phyloP scores from a whole-genome alignment of 2,113 vertebrate genomes.

The Cynopterus brachyotis region DNA sequence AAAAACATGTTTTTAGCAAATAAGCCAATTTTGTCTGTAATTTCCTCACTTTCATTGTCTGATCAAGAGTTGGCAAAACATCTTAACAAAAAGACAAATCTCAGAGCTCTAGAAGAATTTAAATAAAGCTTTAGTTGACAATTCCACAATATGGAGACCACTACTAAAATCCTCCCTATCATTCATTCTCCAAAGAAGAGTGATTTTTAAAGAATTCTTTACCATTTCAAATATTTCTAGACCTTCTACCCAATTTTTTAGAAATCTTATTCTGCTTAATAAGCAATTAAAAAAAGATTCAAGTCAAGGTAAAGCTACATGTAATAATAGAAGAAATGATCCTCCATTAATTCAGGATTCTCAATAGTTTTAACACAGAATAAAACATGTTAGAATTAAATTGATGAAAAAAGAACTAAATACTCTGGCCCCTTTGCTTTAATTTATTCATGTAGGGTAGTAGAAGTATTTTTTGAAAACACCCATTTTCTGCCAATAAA shows the following conservation, averaged over 20 bases:
- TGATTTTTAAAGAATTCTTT: not conserved
- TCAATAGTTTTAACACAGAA: not conserved
- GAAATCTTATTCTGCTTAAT: not conserved
- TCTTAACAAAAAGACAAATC: constrained; percentile 17
- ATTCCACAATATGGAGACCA: not conserved
- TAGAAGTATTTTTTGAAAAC: not conserved
- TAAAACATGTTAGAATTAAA: not conserved
- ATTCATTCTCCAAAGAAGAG: not conserved
- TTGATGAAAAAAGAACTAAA: not conserved
- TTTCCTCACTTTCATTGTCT: not conserved
- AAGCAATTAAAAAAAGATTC: not conserved
- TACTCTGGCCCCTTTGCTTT: not conserved
- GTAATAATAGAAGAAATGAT: not conserved
- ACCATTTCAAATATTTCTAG: constrained; percentile 12
- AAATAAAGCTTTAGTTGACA: not conserved
- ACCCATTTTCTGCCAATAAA: not conserved
- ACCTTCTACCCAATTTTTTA: not conserved
- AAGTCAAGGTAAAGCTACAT: not conserved
- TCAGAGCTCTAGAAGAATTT: not conserved
- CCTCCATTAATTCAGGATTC: not conserved
- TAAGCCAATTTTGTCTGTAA: not conserved
- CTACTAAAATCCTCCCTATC: not conserved
- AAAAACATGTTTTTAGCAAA: constrained; percentile 35
- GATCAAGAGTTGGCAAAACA: not conserved
- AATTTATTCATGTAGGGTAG: not conserved